Evolutionary conservation across 2,888 invertebrate genomes (phyloP).

Genomic region (Mesoligia furuncula): DNA sequence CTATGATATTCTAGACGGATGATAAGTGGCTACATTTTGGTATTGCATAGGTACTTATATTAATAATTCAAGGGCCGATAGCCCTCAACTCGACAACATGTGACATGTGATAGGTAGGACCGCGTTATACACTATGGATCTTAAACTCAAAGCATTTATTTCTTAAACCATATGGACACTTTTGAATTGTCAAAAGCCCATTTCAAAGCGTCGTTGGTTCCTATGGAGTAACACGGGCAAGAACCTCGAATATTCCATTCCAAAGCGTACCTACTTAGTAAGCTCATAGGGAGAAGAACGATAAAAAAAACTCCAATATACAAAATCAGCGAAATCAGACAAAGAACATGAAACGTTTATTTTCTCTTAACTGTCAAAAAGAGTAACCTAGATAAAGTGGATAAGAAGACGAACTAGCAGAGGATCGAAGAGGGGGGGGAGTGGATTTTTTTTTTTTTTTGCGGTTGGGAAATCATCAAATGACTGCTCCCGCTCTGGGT

Average conservation of each 20-base stretch:
- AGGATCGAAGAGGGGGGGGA: no score
- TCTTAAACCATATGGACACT: not conserved
- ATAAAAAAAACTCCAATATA: no score
- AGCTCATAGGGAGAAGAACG: not conserved
- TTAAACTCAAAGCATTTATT: not conserved
- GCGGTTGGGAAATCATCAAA: no score
- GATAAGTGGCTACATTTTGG: constrained; percentile 61
- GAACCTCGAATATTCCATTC: no score
- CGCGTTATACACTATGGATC: constrained; percentile 7
- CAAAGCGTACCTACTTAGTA: no score
- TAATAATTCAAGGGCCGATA: constrained; percentile 75
- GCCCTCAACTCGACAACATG: constrained; percentile 59
- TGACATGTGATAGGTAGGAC: constrained; percentile 34
- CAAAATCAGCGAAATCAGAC: not conserved
- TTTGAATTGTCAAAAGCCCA: not conserved
- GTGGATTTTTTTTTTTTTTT: no score
- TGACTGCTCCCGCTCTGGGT: no score
- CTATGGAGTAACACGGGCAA: not conserved
- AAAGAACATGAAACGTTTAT: no score
- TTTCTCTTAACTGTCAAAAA: no score
- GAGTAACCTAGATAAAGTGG: no score
- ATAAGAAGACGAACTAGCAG: no score
- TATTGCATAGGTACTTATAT: constrained; percentile 70
- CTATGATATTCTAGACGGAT: constrained; percentile 27
- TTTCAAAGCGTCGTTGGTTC: not conserved